These are phyloP conservation scores for Mythimna impura DNA, from an alignment of 2,888 invertebrate genomes.

Conservation along the genomic window DNA sequence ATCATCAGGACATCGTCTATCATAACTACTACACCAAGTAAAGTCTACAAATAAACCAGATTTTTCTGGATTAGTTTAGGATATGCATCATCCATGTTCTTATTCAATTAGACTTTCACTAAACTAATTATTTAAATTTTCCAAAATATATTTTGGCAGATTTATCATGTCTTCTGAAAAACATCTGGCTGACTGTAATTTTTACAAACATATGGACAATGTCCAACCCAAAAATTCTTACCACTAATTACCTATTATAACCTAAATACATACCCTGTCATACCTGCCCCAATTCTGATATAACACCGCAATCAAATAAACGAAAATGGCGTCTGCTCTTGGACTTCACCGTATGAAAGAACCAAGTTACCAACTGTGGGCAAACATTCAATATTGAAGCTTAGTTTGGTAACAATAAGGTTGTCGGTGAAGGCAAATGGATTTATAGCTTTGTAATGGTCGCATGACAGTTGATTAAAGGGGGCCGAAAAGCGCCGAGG, in stretches of 20 bases:
- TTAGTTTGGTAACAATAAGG: slow-evolving; percentile 32
- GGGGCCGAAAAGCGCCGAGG: slow-evolving; percentile 88
- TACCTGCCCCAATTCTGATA: slow-evolving; percentile 82
- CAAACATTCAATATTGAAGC: slow-evolving; percentile 58
- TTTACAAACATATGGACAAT: slow-evolving; percentile 43
- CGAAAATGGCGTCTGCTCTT: slow-evolving; percentile 81
- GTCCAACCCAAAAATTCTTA: slow-evolving; percentile 35
- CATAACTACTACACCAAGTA: too few relatives aligned
- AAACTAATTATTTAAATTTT: too few relatives aligned
- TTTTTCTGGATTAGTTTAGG: neutral
- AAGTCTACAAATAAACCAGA: neutral
- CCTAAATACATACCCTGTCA: slow-evolving; percentile 77
- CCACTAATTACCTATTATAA: slow-evolving; percentile 64
- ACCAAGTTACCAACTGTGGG: slow-evolving; percentile 55
- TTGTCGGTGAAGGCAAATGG: slow-evolving; percentile 32
- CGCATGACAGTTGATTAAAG: slow-evolving; percentile 90
- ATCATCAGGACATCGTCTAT: too few relatives aligned
- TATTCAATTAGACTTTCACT: neutral
- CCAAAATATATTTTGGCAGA: neutral
- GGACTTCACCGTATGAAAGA: slow-evolving; percentile 68
- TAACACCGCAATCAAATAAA: slow-evolving; percentile 83
- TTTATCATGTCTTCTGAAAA: neutral
- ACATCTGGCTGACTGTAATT: slow-evolving; percentile 7
- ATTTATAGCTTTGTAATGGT: slow-evolving; percentile 83
- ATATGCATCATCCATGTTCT: too few relatives aligned